Base-by-base conservation (phyloP, 1,140 invertebrate genomes). In the Mylabris phalerata region DNA sequence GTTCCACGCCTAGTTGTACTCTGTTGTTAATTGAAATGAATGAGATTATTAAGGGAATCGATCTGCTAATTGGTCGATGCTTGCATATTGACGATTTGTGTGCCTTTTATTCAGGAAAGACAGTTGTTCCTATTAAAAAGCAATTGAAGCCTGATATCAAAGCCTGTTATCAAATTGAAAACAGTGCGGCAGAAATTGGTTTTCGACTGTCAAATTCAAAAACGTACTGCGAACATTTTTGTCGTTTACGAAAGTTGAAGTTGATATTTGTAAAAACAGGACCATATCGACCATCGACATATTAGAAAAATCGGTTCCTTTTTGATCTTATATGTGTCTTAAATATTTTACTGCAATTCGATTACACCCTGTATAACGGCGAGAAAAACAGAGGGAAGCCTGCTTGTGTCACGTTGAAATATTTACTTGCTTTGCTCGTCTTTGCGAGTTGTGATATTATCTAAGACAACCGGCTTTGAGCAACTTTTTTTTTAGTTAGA, bases 21-120 rank as follows among this genome's bases (percentile, higher is more conserved):
- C 48, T 63, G 9, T 63, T 63, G 10, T 13, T 52, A 26, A 60
- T 56, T n/a, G 57, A 49, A 7, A 55, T 62, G 11, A 58, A 62
- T 42, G 32, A 54, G 11, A 27, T 58, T 19, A 27, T 32, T 10
- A 24, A 39, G 5, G 10, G 9, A n/a, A 49, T 62, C 4, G 25
- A 40, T 3, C 11, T 27, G 19, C 26, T 2, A 6, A 24, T 61
- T 10, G 24, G 46, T 45, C 19, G n/a, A 9, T 62, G 45, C 6
- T 41, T 60, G 9, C 51, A 50, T 60, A 57, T 48, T 19, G 57
- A 62, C 43, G 50, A 62, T 32, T 24, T 62, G 19, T 46, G 45
- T 26, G 10, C 48, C 13, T 54, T 48, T 41, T 50, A 27, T n/a
- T 40, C 24, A 54, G 39, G 39, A 7, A 52, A 51, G 11, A 46